A percentile compares a stretch with the other conserved stretches of the same genome.
phyloP scores from a whole-genome alignment of 2,113 vertebrate genomes.

The Lepus americanus region DNA sequence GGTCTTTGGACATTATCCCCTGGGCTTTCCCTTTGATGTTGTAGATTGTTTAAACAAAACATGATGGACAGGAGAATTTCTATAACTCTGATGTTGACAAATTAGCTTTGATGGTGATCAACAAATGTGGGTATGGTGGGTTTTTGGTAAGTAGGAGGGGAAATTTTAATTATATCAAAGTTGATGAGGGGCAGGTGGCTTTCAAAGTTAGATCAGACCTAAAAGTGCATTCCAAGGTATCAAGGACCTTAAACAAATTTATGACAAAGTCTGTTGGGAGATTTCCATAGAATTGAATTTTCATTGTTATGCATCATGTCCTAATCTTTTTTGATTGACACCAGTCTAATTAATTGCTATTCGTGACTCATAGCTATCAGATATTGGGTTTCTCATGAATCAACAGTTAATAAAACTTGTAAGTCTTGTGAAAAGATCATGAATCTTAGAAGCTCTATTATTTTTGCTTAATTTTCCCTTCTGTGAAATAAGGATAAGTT shows the following conservation, averaged over 20 bases:
- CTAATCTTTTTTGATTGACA: constrained; percentile 70
- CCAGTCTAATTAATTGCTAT: constrained; percentile 71
- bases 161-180: not conserved
- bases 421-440: constrained; percentile 56
- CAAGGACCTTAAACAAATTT: not conserved
- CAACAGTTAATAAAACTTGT: constrained; percentile 77
- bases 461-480: constrained; percentile 55
- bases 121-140: not conserved
- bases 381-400: constrained; percentile 67
- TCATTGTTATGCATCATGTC: not conserved
- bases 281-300: not conserved
- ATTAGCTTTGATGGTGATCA: not conserved
- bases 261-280: not conserved
- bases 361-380: constrained; percentile 54
- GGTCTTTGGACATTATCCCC: no score
- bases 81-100: not conserved
- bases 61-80: no score
- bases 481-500: constrained; percentile 55
- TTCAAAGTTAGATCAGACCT: not conserved
- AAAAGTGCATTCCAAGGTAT: not conserved
- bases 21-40: not conserved
- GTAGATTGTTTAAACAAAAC: not conserved
- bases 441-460: constrained; percentile 54
- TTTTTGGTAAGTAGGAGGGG: not conserved
- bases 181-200: not conserved